These are phyloP conservation scores for Ceriagrion tenellum DNA, from an alignment of 2,888 invertebrate species.

Conservation along the genomic window DNA sequence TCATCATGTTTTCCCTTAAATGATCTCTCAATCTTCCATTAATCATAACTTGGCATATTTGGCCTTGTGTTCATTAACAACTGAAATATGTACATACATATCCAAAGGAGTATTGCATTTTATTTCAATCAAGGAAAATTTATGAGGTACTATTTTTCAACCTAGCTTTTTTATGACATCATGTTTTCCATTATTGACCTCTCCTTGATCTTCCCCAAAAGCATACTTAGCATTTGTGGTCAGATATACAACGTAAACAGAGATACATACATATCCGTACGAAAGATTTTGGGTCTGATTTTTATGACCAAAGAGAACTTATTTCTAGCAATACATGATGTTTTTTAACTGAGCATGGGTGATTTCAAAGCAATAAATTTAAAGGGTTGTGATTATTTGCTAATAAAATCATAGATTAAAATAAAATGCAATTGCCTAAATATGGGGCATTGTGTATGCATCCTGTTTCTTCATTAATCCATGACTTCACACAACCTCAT, in stretches of 20 bases:
- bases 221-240: too few species aligned
- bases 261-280: neutral
- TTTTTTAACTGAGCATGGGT: neutral
- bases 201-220: too few species aligned
- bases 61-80: neutral
- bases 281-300: neutral
- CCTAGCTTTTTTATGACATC: too few species aligned
- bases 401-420: neutral
- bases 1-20: neutral
- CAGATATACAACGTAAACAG: too few species aligned
- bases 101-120: too few species aligned
- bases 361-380: neutral
- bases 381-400: neutral
- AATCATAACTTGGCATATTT: neutral
- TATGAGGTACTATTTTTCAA: too few species aligned
- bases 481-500: neutral
- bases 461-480: neutral
- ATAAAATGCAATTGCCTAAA: neutral
- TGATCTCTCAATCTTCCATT: neutral
- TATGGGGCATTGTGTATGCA: neutral
- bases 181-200: too few species aligned
- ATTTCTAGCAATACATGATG: neutral
- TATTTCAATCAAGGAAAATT: too few species aligned
- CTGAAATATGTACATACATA: neutral
- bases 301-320: neutral